phyloP scores from a whole-genome alignment of 2,888 invertebrate genomes.

The Steinernema carpocapsae region DNA sequence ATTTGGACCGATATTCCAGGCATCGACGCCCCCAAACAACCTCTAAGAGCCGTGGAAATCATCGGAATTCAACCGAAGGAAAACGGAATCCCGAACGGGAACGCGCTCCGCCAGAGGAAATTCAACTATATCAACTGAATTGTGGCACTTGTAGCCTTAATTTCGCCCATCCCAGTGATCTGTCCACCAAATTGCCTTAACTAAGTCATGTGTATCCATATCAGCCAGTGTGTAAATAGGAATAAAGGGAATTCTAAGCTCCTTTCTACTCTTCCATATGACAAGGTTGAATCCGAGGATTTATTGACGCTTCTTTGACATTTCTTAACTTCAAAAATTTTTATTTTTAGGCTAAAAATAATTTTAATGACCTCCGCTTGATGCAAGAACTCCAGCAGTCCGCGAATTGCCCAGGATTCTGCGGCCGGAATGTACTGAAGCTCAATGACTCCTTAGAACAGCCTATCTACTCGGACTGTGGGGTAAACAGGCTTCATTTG shows the following conservation, averaged over 20 bases:
- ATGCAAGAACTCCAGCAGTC: too few relatives aligned
- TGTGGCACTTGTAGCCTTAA: background rate
- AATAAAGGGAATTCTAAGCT: too few relatives aligned
- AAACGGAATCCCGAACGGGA: background rate
- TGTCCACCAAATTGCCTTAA: too few relatives aligned
- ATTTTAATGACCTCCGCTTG: too few relatives aligned
- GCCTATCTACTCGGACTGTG: background rate
- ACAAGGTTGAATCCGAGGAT: too few relatives aligned
- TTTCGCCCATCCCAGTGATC: too few relatives aligned
- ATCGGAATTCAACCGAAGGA: background rate
- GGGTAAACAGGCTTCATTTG: background rate
- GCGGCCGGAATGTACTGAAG: background rate
- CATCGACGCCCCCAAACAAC: background rate
- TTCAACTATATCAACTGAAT: background rate
- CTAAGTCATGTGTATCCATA: too few relatives aligned
- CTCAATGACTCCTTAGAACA: background rate
- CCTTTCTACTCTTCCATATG: too few relatives aligned
- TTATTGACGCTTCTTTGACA: too few relatives aligned
- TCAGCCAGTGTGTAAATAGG: background rate
- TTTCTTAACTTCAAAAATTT: too few relatives aligned
- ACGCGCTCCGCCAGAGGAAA: background rate
- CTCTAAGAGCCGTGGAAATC: background rate
- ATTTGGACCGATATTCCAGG: constrained; percentile 9
- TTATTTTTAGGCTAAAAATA: too few relatives aligned
- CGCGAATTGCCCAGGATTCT: background rate